phyloP scores from a whole-genome alignment of 2,888 invertebrate genomes.

The Tenthredo scrophulariae region DNA sequence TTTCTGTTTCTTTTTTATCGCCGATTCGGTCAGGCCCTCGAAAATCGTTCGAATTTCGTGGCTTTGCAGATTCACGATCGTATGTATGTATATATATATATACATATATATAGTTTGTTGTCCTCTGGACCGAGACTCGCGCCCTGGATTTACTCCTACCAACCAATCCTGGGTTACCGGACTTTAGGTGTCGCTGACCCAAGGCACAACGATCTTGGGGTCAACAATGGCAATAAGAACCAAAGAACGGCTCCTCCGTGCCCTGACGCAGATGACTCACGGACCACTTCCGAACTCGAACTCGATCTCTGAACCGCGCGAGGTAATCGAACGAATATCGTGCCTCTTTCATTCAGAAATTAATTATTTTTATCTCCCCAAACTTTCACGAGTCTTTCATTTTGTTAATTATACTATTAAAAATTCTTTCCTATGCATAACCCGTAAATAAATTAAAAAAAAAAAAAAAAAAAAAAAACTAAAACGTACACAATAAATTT shows the following conservation, averaged over 20 bases:
- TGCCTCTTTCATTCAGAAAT: background rate
- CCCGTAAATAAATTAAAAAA: background rate
- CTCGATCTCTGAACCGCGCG: conserved; percentile 31
- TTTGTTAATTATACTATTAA: background rate
- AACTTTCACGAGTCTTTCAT: background rate
- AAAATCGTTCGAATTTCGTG: conserved; percentile 19
- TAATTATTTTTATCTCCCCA: background rate
- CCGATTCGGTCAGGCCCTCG: conserved; percentile 8
- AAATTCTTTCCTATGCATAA: background rate
- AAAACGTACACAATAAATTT: background rate
- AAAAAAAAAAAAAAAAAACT: background rate
- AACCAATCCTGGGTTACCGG: conserved; percentile 39
- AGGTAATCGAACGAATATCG: conserved; percentile 8
- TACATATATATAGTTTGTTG: background rate
- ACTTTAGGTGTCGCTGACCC: conserved; percentile 49
- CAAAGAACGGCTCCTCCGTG: conserved; percentile 19
- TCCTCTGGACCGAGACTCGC: conserved; percentile 30
- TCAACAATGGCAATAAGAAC: conserved; percentile 36
- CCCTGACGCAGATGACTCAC: conserved; percentile 45
- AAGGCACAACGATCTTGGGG: conserved; percentile 25
- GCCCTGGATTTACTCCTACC: conserved; percentile 25
- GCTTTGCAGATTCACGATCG: background rate
- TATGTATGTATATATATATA: background rate
- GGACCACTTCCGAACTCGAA: conserved; percentile 48
- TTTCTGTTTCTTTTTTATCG: background rate